Percentiles rank a stretch among this genome's conserved stretches.
These are phyloP conservation scores for Phacellophora camtschatica DNA, from an alignment of 30 jellyfish, hydroid and myxozoan genomes.

Conservation along the genomic window DNA sequence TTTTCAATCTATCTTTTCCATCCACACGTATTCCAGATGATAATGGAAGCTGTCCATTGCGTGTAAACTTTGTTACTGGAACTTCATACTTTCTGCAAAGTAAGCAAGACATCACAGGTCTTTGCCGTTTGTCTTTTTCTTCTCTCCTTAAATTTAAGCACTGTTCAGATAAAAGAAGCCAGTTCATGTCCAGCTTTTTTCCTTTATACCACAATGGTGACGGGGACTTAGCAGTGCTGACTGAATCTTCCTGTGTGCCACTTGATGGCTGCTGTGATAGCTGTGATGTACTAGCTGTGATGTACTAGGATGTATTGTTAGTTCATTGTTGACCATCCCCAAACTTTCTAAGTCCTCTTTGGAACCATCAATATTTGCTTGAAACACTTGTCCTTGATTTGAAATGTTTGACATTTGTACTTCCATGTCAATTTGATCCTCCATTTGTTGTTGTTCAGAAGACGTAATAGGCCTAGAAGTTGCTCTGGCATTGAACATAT, in stretches of 20 bases:
- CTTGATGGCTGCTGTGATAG: constrained; percentile 24
- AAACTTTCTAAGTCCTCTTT: constrained; percentile 15
- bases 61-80: constrained; percentile 39
- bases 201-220: constrained; percentile 13
- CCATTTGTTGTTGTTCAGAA: neutral
- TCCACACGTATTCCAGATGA: constrained; percentile 52
- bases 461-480: constrained; percentile 10
- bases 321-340: constrained; percentile 21
- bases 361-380: constrained; percentile 8
- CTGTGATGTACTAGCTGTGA: too few species aligned
- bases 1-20: constrained; percentile 44
- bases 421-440: neutral
- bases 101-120: constrained; percentile 30
- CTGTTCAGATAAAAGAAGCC: constrained; percentile 32
- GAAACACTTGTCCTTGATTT: constrained; percentile 29
- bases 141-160: constrained; percentile 17
- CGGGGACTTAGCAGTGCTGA: constrained; percentile 26
- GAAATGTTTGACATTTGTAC: neutral
- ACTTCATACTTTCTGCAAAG: constrained; percentile 38
- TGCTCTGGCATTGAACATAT: neutral
- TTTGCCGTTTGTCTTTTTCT: constrained; percentile 30
- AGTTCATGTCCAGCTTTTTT: constrained; percentile 11
- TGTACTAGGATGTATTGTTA: constrained; percentile 3
- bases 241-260: constrained; percentile 10
- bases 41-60: constrained; percentile 53